Conservation (phyloP, 2,888 invertebrate genomes). For the Polydrusus pterygomalis region DNA sequence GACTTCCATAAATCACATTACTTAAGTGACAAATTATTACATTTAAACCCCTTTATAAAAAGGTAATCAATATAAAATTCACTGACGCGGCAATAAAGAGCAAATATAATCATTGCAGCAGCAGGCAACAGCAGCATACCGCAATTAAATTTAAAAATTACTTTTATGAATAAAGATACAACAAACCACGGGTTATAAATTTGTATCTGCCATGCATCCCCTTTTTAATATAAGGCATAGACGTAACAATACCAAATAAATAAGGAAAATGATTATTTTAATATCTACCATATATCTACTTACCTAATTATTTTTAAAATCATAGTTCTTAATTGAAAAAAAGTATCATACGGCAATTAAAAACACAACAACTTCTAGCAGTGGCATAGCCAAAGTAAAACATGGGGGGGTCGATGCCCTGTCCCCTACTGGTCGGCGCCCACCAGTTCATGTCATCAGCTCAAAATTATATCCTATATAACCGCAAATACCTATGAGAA, state of each 20-base stretch:
- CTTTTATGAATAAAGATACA: constrained; percentile 32
- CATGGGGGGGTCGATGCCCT: too few relatives aligned
- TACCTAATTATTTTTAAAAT: too few relatives aligned
- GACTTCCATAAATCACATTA: constrained; percentile 20
- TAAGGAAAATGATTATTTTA: background rate
- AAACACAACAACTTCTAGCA: too few relatives aligned
- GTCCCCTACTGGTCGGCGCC: too few relatives aligned
- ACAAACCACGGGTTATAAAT: constrained; percentile 26
- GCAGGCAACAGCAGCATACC: constrained; percentile 26
- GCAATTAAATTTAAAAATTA: constrained; percentile 39
- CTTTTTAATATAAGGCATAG: background rate
- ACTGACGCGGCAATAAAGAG: constrained; percentile 40
- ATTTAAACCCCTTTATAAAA: constrained; percentile 27
- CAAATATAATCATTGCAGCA: constrained; percentile 39
- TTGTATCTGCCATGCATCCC: constrained; percentile 2
- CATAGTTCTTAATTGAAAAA: too few relatives aligned
- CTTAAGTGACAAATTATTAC: constrained; percentile 35
- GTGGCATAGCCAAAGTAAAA: too few relatives aligned
- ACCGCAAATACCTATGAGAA: too few relatives aligned
- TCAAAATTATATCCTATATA: too few relatives aligned
- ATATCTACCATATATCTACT: too few relatives aligned
- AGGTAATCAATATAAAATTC: constrained; percentile 38
- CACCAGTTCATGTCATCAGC: too few relatives aligned
- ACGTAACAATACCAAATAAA: background rate
- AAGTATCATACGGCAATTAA: too few relatives aligned